phyloP scores from a whole-genome alignment of 2,113 vertebrate species.

The Manacus vitellinus region DNA sequence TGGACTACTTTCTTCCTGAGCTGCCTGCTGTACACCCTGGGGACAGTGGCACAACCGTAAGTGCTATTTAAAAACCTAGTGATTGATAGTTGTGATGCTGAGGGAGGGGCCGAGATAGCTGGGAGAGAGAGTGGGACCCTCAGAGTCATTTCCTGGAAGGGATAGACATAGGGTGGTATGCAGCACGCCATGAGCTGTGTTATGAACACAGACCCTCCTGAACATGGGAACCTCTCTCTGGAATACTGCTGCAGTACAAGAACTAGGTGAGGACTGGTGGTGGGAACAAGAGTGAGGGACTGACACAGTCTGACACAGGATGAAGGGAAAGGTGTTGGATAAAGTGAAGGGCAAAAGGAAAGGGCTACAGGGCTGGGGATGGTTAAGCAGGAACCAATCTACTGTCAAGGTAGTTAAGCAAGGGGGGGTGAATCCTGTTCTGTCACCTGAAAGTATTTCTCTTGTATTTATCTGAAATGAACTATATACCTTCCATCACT shows the following conservation, averaged over 20 bases:
- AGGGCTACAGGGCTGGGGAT: not conserved
- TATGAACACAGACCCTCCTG: not conserved
- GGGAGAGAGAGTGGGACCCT: not conserved
- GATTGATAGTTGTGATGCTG: not conserved
- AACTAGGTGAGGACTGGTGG: not conserved
- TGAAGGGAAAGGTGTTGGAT: not conserved
- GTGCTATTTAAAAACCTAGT: not conserved
- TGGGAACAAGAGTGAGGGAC: not conserved
- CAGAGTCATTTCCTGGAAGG: not conserved
- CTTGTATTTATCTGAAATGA: not conserved
- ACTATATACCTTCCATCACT: not conserved
- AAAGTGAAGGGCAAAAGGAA: not conserved
- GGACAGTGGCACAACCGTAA: conserved; percentile 43
- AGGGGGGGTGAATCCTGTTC: not conserved
- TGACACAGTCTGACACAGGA: not conserved
- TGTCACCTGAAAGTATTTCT: not conserved
- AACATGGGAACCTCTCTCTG: not conserved
- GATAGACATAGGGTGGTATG: rapidly evolving
- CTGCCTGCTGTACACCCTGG: not conserved
- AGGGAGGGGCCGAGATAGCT: not conserved
- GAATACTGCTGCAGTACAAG: rapidly evolving
- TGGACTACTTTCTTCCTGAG: conserved; percentile 15
- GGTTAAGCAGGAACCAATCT: not conserved
- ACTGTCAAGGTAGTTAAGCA: not conserved
- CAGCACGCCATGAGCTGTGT: not conserved